phyloP scores from a whole-genome alignment of 1,140 invertebrate species.

The Drosophila gunungcola region DNA sequence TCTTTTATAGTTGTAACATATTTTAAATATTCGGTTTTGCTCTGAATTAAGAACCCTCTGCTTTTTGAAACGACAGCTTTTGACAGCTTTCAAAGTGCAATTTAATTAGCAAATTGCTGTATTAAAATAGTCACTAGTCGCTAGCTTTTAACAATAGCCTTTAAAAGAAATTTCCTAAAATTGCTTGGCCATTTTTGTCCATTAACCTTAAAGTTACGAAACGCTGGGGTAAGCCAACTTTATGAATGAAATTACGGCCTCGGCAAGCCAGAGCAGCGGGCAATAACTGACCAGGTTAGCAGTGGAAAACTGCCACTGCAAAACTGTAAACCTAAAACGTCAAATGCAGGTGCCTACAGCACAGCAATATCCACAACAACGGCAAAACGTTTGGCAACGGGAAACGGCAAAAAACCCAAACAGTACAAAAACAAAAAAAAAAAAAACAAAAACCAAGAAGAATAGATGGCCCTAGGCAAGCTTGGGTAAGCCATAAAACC shows the following conservation, averaged over 20 bases:
- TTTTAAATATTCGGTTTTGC: background rate
- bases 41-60: too few species aligned
- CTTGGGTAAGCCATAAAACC: slow-evolving; percentile 70
- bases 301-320: slow-evolving; percentile 50
- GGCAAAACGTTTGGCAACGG: slow-evolving; percentile 56
- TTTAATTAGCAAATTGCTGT: too few species aligned
- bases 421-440: background rate
- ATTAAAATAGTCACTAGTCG: too few species aligned
- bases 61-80: too few species aligned
- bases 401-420: slow-evolving; percentile 15
- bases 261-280: slow-evolving; percentile 14
- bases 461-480: slow-evolving; percentile 65
- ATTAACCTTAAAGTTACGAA: slow-evolving; percentile 21
- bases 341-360: slow-evolving; percentile 70
- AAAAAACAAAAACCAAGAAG: slow-evolving; percentile 18
- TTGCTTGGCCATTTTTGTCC: background rate
- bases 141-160: background rate
- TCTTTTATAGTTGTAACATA: background rate
- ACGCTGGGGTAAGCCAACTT: slow-evolving; percentile 35
- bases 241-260: slow-evolving; percentile 58
- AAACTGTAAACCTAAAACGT: slow-evolving; percentile 64
- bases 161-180: background rate
- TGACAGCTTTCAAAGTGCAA: too few species aligned
- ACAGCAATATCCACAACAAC: slow-evolving; percentile 43
- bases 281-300: slow-evolving; percentile 57